These are phyloP conservation scores for Rosalia funebris DNA, from an alignment of 2,888 invertebrate species.

Conservation along the genomic window DNA sequence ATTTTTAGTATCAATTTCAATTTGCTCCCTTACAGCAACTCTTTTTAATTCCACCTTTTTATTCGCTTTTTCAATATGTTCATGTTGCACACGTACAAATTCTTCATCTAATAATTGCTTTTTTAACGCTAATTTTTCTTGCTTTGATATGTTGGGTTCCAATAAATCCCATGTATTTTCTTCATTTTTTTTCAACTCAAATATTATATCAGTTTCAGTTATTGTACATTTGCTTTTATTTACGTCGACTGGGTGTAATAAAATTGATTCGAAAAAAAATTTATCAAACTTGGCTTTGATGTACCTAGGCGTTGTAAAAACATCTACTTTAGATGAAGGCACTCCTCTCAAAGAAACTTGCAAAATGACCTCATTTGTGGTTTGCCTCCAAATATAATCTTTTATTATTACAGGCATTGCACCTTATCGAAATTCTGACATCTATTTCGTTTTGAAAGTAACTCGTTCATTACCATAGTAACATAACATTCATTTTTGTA, in stretches of 20 bases:
- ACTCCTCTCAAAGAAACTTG: constrained; percentile 74
- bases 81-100: constrained; percentile 68
- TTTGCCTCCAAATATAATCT: constrained; percentile 82
- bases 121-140: constrained; percentile 69
- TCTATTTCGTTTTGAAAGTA: too few species aligned
- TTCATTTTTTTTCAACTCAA: constrained; percentile 74
- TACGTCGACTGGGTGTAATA: constrained; percentile 71
- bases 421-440: too few species aligned
- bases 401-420: constrained; percentile 79
- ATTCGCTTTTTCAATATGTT: constrained; percentile 66
- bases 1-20: constrained; percentile 69
- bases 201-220: constrained; percentile 70
- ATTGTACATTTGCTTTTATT: constrained; percentile 71
- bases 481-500: too few species aligned
- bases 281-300: constrained; percentile 79
- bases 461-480: too few species aligned
- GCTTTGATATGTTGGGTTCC: constrained; percentile 68
- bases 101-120: constrained; percentile 69
- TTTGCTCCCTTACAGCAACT: constrained; percentile 70
- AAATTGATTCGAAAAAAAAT: constrained; percentile 79
- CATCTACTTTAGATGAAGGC: constrained; percentile 72
- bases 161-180: constrained; percentile 69
- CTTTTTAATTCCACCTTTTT: constrained; percentile 69
- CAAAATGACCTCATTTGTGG: constrained; percentile 67
- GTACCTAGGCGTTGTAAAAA: constrained; percentile 76